Base-by-base conservation (phyloP, 2,888 invertebrate species). In the Diogma glabrata region DNA sequence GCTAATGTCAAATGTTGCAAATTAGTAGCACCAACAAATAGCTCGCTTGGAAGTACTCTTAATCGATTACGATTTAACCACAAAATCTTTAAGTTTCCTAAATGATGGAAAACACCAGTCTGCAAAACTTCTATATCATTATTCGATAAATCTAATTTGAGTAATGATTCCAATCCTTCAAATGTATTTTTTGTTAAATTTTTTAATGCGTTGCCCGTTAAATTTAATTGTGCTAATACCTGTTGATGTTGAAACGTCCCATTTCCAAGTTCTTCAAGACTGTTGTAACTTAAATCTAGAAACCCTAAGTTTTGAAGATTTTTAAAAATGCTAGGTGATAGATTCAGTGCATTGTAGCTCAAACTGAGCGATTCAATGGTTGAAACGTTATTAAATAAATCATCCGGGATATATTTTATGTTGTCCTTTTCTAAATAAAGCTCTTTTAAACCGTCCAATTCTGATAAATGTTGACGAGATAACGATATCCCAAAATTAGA, bases 21-120 rank as follows among this genome's bases (percentile, higher is more conserved):
- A 46, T 70, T 70, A 1, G 65, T 63, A 1, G 81, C 79, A 57
- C 78, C 76, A 54, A 71, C 71, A 59, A 88, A 81, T 14, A 82
- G 63, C 61, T 84, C 75, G 17, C 73, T 72, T 0, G 84, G 82
- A 51, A 86, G 60, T n/a, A 74, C 66, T 5, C 72, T 71, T 56
- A 85, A 79, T 57, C 77, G 76, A 61, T 86, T 87, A n/a, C 72
- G 73, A 62, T 75, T 79, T 54, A 89, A 70, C 61, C 81, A 80
- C 40, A 90, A 66, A 53, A 72, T 73, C 55, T 72, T 75, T 40
- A 87, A 67, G 61, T 81, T 80, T 24, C 67, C 69, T 51, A 86
- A 67, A 53, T 75, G 71, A 51, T 73, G 67, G 61, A 87, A 85
- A 47, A 82, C 72, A 57, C 77, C 75, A 7, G 72, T 64, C 0